phyloP scores from a whole-genome alignment of 1,140 invertebrate genomes.

The Calephelis virginiensis region DNA sequence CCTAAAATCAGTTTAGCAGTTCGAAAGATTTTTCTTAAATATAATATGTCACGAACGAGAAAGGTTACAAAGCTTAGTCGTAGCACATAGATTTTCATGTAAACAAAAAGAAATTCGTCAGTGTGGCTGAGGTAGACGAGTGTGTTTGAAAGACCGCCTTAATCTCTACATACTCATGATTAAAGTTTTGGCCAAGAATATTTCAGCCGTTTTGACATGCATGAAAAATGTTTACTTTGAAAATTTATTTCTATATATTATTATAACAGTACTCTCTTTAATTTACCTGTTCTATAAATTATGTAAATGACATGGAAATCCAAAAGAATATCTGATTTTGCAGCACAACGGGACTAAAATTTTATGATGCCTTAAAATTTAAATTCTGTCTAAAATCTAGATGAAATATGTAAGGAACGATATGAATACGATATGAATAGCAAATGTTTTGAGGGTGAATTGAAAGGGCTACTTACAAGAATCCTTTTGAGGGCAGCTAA shows the following conservation, averaged over 20 bases:
- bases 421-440: slow-evolving; percentile 25
- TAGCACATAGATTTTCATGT: not conserved
- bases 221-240: too few relatives aligned
- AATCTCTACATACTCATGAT: not conserved
- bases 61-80: too few relatives aligned
- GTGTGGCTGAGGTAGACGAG: not conserved
- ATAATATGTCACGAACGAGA: too few relatives aligned
- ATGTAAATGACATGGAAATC: slow-evolving; percentile 10
- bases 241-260: too few relatives aligned
- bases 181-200: too few relatives aligned
- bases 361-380: slow-evolving; percentile 8
- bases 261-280: too few relatives aligned
- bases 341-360: not conserved
- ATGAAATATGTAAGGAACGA: slow-evolving; percentile 21
- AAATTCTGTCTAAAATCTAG: slow-evolving; percentile 14
- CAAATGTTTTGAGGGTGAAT: slow-evolving; percentile 21
- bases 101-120: not conserved
- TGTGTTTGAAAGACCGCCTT: not conserved
- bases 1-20: too few relatives aligned
- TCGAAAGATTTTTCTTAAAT: too few relatives aligned
- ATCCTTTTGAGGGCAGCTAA: slow-evolving; percentile 23
- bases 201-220: too few relatives aligned
- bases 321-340: not conserved
- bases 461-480: slow-evolving; percentile 16
- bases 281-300: too few relatives aligned